These are phyloP conservation scores for Trichogramma pretiosum DNA, from an alignment of 1,140 invertebrate species.

Conservation along the genomic window DNA sequence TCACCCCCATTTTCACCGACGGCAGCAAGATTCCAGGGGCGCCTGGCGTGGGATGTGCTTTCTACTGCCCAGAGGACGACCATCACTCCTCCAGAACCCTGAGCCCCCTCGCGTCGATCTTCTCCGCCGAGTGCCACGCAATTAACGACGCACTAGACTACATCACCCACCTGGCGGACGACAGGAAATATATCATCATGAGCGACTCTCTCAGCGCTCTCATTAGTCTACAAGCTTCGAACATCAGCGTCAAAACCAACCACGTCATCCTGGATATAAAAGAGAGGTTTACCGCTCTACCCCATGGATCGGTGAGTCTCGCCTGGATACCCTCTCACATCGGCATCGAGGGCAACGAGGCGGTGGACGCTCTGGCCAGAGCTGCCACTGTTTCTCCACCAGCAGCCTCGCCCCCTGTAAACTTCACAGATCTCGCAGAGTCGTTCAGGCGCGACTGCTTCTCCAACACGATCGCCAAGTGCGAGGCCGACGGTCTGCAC, in stretches of 20 bases:
- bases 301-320: no score
- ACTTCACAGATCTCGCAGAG: no score
- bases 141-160: neutral
- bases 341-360: no score
- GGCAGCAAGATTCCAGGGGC: neutral
- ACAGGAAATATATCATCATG: neutral
- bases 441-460: no score
- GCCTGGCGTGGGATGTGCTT: neutral
- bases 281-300: no score
- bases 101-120: neutral
- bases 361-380: no score
- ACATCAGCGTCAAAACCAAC: neutral
- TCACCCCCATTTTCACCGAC: slow-evolving; percentile 2
- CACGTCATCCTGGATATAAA: neutral
- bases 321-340: no score
- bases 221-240: neutral
- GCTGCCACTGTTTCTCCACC: no score
- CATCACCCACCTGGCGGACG: neutral
- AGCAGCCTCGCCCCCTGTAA: no score
- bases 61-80: neutral
- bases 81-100: neutral
- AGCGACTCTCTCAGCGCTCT: neutral
- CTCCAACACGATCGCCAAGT: no score
- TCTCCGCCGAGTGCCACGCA: no score
- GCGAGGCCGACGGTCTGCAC: no score